phyloP scores from a whole-genome alignment of 2,888 invertebrate species.

The Pteria penguin region DNA sequence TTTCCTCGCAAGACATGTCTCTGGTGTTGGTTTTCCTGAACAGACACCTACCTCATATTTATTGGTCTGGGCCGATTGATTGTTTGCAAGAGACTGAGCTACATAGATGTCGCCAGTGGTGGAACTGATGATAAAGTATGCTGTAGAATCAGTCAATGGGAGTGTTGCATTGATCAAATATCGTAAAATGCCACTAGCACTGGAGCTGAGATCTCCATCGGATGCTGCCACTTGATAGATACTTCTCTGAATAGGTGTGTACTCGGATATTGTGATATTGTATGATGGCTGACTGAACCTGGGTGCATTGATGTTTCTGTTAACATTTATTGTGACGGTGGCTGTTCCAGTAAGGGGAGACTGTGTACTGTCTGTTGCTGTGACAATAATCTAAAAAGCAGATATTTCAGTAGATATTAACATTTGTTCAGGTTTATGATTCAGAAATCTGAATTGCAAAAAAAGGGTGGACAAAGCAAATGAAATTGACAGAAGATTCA shows the following conservation, averaged over 20 bases:
- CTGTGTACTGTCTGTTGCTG: conserved; percentile 52
- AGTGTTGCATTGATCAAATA: conserved; percentile 38
- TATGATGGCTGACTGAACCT: conserved; percentile 49
- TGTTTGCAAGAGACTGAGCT: conserved; percentile 37
- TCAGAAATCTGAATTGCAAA: too few species aligned
- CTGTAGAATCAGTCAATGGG: conserved; percentile 30
- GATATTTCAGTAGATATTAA: too few species aligned
- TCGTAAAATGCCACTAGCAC: conserved; percentile 49
- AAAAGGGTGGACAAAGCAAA: too few species aligned
- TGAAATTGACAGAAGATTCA: too few species aligned
- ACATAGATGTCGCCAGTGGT: conserved; percentile 58
- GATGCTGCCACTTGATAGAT: conserved; percentile 47
- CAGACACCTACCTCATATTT: too few species aligned
- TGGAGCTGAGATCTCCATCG: conserved; percentile 52
- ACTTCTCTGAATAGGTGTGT: conserved; percentile 27
- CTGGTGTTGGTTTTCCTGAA: too few species aligned
- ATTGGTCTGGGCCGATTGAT: not conserved
- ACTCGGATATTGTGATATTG: conserved; percentile 54
- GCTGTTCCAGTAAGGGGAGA: conserved; percentile 48
- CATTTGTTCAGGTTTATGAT: too few species aligned
- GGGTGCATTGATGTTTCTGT: conserved; percentile 59
- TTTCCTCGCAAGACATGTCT: too few species aligned
- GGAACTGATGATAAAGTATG: conserved; percentile 58
- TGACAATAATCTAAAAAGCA: conserved; percentile 55
- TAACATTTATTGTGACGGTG: conserved; percentile 55